These are phyloP conservation scores for Ophion ventricosus DNA, from an alignment of 2,888 invertebrate species.

Conservation along the genomic window DNA sequence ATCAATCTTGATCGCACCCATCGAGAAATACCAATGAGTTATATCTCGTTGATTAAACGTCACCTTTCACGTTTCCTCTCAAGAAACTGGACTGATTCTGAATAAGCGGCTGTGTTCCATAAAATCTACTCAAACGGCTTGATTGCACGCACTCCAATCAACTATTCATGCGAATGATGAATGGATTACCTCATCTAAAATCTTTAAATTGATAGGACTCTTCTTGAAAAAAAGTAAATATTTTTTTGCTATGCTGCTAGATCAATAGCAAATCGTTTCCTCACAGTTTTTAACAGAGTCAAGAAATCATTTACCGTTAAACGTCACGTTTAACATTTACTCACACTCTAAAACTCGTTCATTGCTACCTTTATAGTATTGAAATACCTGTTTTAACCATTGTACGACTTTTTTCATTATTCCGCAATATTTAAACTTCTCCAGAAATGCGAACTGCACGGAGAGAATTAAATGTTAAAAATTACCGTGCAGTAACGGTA, in stretches of 20 bases:
- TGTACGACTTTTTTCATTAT: too few species aligned
- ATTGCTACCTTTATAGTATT: too few species aligned
- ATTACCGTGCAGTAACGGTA: too few species aligned
- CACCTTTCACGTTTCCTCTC: constrained; percentile 4
- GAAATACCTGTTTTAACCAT: too few species aligned
- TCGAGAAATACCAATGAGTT: constrained; percentile 11
- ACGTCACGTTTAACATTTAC: too few species aligned
- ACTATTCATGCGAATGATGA: not conserved
- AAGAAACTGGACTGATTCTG: constrained; percentile 25
- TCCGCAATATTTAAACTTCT: too few species aligned
- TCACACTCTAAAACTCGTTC: too few species aligned
- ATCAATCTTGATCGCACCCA: not conserved
- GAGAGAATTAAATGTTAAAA: too few species aligned
- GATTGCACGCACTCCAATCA: constrained; percentile 10
- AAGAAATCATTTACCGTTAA: too few species aligned
- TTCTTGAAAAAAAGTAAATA: not conserved
- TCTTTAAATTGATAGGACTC: not conserved
- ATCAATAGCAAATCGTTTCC: too few species aligned
- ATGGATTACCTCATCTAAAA: constrained; percentile 1
- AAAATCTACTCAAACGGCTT: constrained; percentile 2
- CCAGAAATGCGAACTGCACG: too few species aligned
- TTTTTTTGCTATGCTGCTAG: not conserved
- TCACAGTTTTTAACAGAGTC: too few species aligned
- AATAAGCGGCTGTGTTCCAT: not conserved
- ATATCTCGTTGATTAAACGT: constrained; percentile 31